phyloP scores from a whole-genome alignment of 2,113 vertebrate species.

The Hyperoodon ampullatus region DNA sequence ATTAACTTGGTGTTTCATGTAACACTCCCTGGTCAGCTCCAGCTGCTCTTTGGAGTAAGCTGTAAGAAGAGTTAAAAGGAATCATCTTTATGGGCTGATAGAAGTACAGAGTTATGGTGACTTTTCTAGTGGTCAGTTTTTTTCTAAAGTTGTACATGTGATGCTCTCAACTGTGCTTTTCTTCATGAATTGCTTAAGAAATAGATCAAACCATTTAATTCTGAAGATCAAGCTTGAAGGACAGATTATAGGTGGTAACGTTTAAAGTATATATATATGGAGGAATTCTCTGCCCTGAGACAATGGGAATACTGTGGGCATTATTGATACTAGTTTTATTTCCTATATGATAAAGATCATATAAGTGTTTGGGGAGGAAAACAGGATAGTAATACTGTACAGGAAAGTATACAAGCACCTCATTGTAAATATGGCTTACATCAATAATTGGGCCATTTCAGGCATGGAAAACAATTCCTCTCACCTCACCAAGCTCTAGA shows the following conservation, averaged over 20 bases:
- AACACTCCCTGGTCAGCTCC: not conserved
- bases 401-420: slow-evolving; percentile 7
- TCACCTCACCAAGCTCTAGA: not conserved
- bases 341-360: not conserved
- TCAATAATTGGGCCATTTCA: slow-evolving; percentile 20
- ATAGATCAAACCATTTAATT: not conserved
- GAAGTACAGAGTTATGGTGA: not conserved
- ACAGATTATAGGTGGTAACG: slow-evolving; percentile 3
- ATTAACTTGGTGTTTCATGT: not conserved
- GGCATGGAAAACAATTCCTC: slow-evolving; percentile 46
- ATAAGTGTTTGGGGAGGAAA: slow-evolving; percentile 1
- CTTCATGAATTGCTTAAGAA: not conserved
- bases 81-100: not conserved
- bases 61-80: not conserved
- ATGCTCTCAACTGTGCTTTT: not conserved
- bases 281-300: not conserved
- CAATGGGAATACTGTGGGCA: not conserved
- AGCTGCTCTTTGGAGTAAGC: not conserved
- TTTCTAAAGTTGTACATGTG: not conserved
- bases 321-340: not conserved
- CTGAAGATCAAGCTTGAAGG: slow-evolving; percentile 26
- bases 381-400: not conserved
- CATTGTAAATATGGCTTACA: slow-evolving; percentile 34
- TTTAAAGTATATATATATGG: not conserved
- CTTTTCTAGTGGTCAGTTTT: not conserved